phyloP scores from a whole-genome alignment of 2,113 vertebrate genomes.

The Mesocricetus auratus region DNA sequence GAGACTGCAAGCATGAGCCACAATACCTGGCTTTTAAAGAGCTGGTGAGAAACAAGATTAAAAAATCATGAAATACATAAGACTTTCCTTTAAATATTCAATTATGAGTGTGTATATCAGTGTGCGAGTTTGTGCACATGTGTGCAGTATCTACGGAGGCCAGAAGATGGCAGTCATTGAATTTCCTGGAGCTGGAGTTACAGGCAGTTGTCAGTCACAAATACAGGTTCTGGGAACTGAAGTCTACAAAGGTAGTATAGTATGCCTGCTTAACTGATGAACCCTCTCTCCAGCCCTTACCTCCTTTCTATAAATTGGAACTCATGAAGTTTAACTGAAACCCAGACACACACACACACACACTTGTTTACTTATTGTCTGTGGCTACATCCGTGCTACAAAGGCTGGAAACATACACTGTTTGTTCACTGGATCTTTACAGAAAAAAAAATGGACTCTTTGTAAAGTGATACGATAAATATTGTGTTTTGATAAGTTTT shows the following conservation, averaged over 20 bases:
- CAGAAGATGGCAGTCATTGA: not conserved
- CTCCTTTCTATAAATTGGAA: not conserved
- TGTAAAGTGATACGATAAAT: constrained; percentile 73
- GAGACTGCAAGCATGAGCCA: not conserved
- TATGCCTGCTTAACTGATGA: not conserved
- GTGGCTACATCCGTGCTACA: not conserved
- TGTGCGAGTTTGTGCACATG: not conserved
- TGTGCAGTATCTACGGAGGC: not conserved
- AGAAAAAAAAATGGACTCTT: constrained; percentile 1
- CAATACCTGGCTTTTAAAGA: not conserved
- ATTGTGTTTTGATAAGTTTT: constrained; percentile 69
- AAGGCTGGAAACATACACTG: constrained; percentile 49
- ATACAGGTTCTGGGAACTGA: not conserved
- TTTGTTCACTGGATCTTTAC: constrained; percentile 28
- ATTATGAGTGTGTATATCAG: not conserved
- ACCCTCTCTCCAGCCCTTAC: not conserved
- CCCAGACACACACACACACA: not conserved
- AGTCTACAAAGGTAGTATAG: not conserved
- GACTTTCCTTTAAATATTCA: not conserved
- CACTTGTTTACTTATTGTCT: constrained; percentile 34
- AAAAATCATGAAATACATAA: not conserved
- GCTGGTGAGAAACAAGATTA: not conserved
- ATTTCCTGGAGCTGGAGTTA: not conserved
- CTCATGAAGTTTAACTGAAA: constrained; percentile 3
- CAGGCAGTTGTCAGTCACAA: not conserved